Conservation (phyloP, 2,113 vertebrate species). For the Melanocharis versteri region DNA sequence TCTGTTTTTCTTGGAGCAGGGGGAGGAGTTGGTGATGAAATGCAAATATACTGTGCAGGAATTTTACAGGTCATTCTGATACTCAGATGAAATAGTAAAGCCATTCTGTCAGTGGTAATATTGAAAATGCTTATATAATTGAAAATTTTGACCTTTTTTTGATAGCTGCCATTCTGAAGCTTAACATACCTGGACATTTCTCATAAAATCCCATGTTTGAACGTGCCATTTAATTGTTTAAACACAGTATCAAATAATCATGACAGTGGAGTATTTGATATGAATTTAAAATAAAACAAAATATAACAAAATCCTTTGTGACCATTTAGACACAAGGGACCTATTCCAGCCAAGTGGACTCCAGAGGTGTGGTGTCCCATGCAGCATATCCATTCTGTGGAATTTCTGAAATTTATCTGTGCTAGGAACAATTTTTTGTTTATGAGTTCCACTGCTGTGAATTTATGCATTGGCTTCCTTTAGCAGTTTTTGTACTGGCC, state of each 20-base stretch:
- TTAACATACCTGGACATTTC: background rate
- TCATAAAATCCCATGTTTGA: background rate
- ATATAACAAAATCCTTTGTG: background rate
- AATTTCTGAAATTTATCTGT: background rate
- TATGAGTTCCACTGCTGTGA: background rate
- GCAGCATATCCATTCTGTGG: background rate
- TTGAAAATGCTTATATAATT: background rate
- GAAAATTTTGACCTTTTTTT: background rate
- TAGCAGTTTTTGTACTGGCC: background rate
- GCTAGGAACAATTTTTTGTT: background rate
- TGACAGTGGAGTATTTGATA: background rate
- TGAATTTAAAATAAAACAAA: background rate
- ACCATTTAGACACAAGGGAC: background rate
- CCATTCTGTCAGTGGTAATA: background rate
- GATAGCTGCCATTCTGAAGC: background rate
- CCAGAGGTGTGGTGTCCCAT: background rate
- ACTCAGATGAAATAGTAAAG: background rate
- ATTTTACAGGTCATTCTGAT: background rate
- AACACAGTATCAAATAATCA: background rate
- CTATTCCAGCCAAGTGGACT: background rate
- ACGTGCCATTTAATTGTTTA: background rate
- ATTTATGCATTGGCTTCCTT: background rate
- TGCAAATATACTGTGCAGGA: background rate
- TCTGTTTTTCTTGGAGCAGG: background rate
- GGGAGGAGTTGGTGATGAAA: background rate